Base-by-base conservation (phyloP, 37 sponge, comb jelly and placozoan species). In the Haliclona indistincta region DNA sequence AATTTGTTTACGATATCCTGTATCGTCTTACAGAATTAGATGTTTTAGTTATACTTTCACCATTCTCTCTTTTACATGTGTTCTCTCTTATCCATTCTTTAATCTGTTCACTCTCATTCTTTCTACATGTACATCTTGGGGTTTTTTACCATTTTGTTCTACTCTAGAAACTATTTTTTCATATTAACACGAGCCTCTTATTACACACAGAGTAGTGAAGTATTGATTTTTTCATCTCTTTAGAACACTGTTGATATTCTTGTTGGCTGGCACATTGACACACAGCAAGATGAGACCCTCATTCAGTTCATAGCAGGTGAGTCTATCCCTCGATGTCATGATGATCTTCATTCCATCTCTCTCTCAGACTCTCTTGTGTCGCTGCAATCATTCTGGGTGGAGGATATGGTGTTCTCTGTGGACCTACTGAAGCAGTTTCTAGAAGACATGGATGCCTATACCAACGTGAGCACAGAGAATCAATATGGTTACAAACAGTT, bases 211-310 rank as follows among this genome's bases (percentile, higher is more conserved):
- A 55, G n/a, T 28, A 3, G 56, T 55, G 26, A 3, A 42, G 4
- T 68, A 42, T 68, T 2, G n/a, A n/a, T 10, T 68, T 22, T 41
- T 38, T 35, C 22, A 39, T 22, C 38, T 20, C 3, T 68, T 28
- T 22, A 85, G 93, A 83, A 87, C 47, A 78, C 68, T 19, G 88
- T 93, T 23, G 95, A 95, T 74, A 81, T 95, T 56, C 85, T 95
- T 38, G 85, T 95, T 19, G 95, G 95, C 20, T 95, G 95, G 95
- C 95, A 95, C 79, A 95, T 95, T 58, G 95, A 95, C 63, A 88
- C 85, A 17, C 64, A 76, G 41, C 88, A 90, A 53, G 85, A 89
- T 30, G 80, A 65, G 2, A 34, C 71, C 0, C 80, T 95, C 35
- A 73, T 87, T 22, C 63, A 78, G 32, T 84, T 81, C 65, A 87